Conservation (phyloP, 2,797 vertebrate genomes). For the Ispidina picta region DNA sequence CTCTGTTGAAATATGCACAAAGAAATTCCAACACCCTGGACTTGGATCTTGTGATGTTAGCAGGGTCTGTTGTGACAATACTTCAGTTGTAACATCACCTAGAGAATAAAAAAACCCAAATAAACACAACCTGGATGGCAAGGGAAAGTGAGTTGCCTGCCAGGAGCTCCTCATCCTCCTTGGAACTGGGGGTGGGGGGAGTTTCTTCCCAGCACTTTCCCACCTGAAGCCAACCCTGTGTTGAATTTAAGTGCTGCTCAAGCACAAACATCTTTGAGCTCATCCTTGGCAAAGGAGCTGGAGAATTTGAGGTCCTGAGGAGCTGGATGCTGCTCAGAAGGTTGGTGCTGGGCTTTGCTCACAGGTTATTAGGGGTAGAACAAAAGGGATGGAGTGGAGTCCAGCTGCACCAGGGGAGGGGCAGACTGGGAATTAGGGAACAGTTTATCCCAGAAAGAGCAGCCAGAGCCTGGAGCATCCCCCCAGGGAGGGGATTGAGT, state of each 20-base stretch:
- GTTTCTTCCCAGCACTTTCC: slow-evolving; percentile 9
- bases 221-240: neutral
- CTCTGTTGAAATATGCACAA: neutral
- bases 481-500: no score
- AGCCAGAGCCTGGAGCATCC: no score
- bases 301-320: neutral
- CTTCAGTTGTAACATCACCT: slow-evolving; percentile 28
- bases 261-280: neutral
- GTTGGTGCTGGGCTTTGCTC: no score
- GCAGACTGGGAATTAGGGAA: no score
- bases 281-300: neutral
- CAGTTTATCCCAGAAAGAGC: no score
- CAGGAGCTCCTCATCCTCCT: neutral
- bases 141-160: neutral
- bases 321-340: neutral
- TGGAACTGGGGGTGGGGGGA: neutral
- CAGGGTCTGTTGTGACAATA: slow-evolving; percentile 23
- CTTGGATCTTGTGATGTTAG: slow-evolving; percentile 20
- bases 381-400: no score
- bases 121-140: neutral
- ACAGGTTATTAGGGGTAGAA: no score
- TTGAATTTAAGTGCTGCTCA: neutral
- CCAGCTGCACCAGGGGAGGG: no score
- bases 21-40: neutral
- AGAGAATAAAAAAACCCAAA: neutral